These are phyloP conservation scores for Prunella fulvescens DNA, from an alignment of 2,113 vertebrate species.

Conservation along the genomic window DNA sequence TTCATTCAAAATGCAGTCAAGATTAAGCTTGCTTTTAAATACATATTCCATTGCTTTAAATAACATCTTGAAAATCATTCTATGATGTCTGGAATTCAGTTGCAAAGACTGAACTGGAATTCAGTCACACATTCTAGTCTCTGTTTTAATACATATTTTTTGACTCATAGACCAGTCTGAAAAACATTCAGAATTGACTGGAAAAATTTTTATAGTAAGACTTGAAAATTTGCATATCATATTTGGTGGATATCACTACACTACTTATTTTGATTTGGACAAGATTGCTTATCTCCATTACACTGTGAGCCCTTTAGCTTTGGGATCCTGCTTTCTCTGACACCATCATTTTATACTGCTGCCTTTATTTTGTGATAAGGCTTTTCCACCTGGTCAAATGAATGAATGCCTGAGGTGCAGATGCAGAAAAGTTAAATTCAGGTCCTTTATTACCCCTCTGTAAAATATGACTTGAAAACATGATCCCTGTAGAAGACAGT, in stretches of 20 bases:
- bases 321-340: neutral
- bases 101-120: slow-evolving; percentile 2
- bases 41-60: neutral
- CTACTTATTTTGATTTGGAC: neutral
- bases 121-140: neutral
- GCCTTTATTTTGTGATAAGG: neutral
- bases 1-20: neutral
- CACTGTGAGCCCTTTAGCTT: neutral
- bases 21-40: neutral
- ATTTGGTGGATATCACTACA: neutral
- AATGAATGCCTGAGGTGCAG: neutral
- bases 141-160: neutral
- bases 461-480: neutral
- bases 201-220: neutral
- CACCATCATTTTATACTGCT: neutral
- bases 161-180: neutral
- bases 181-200: neutral
- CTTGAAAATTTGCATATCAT: neutral
- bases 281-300: neutral
- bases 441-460: neutral
- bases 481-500: neutral
- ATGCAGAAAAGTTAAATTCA: neutral
- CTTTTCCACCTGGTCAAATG: neutral
- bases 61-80: slow-evolving; percentile 28
- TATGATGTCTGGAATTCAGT: neutral